Evolutionary conservation across 2,888 invertebrate species (phyloP), one percentile per base, ranked within the genome.

Genomic region (Digitonthophagus gazella): DNA sequence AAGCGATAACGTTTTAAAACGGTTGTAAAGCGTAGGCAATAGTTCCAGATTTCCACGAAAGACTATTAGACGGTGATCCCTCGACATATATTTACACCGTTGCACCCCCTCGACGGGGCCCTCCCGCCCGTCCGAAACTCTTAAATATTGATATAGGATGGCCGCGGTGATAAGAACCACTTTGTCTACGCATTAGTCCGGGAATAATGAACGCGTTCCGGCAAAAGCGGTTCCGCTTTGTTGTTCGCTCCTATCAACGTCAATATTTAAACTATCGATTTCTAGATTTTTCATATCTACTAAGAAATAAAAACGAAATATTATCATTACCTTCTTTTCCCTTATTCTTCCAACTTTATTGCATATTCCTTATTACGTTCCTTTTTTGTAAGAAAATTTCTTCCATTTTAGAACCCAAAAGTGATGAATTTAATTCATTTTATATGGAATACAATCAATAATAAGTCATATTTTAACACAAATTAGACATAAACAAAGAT

Each of bases 31-130:
- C n/a, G n/a, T n/a, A n/a, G n/a, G n/a, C n/a, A 44, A 44, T 8
- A 11, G 11, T 8, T 61, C 61, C 61, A 61, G 61, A 61, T 61
- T 61, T 61, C 61, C 61, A 61, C 61, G 61, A 61, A 61, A 61
- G 61, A 19, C 61, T 18, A 61, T 61, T 44, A 44, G n/a, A 61
- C 61, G 19, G 58, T 19, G 20, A 61, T 61, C 61, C 61, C 18
- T 61, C 61, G 19, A 20, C 14, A 20, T 61, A 61, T 61, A 61
- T 61, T 61, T 61, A n/a, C n/a, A n/a, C 18, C 61, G 19, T 8
- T 5, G 2, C 15, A 57, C 57, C 3, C 22, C 22, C 22, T 22
- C 22, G 22, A 22, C 3, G 22, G 22, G 22, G 3, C 3, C 22
- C 3, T n/a, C n/a, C n/a, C n/a, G n/a, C n/a, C n/a, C n/a, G n/a